A percentile compares a stretch with the other conserved stretches of the same genome.
Conservation (phyloP, 2,797 vertebrate species). For the Simalia tracyae region DNA sequence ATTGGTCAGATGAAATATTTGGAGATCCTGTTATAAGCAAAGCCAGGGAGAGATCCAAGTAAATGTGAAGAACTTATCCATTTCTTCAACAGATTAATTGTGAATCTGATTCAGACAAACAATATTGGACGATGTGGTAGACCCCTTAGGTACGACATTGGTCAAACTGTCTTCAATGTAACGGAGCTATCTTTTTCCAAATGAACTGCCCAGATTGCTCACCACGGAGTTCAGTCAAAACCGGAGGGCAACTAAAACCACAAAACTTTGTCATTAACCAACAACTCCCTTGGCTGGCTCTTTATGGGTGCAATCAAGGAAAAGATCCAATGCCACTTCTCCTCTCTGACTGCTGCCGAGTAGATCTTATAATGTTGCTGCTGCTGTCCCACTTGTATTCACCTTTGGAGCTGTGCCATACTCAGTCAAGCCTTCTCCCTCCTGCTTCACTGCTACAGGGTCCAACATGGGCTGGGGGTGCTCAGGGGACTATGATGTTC, state of each 20-base stretch:
- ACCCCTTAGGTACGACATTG: not conserved
- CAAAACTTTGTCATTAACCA: not conserved
- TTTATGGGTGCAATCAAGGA: too few relatives aligned
- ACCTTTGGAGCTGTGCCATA: not conserved
- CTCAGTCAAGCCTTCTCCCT: too few relatives aligned
- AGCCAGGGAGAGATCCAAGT: not conserved
- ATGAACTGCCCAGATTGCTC: too few relatives aligned
- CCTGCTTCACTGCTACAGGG: not conserved
- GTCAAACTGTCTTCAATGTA: not conserved
- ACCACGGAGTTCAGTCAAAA: too few relatives aligned
- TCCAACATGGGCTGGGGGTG: not conserved
- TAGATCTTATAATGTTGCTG: not conserved
- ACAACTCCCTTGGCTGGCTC: too few relatives aligned
- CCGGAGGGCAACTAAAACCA: too few relatives aligned
- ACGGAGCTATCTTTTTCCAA: not conserved
- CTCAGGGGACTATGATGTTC: not conserved
- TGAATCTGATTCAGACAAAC: not conserved
- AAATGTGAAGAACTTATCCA: not conserved
- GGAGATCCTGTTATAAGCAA: not conserved
- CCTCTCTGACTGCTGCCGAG: too few relatives aligned
- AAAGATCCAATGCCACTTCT: too few relatives aligned
- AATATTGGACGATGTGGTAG: not conserved
- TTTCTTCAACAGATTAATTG: not conserved
- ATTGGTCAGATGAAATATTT: not conserved
- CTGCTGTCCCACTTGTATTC: not conserved